Evolutionary conservation across 2,113 vertebrate genomes (phyloP).

Genomic region (Dasypus novemcinctus): DNA sequence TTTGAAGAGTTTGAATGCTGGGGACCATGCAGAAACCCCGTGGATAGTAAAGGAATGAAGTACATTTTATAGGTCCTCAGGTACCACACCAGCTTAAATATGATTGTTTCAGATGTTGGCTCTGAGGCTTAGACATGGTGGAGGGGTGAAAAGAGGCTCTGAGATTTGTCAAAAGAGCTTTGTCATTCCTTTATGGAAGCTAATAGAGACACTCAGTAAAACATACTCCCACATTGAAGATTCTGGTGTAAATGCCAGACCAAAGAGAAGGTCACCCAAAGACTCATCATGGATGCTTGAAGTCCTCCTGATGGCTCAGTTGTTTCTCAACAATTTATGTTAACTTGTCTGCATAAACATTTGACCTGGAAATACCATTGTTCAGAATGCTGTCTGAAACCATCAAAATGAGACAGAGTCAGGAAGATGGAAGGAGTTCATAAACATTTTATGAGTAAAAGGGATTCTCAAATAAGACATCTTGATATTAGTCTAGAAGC

Average conservation of each 20-base stretch:
- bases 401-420: background rate
- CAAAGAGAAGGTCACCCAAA: background rate
- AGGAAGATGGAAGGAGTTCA: background rate
- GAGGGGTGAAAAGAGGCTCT: background rate
- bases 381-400: conserved; percentile 37
- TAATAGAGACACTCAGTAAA: background rate
- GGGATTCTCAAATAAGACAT: background rate
- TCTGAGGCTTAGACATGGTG: conserved; percentile 8
- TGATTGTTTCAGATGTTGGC: conserved; percentile 40
- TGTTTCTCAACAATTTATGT: background rate
- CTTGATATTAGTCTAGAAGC: background rate
- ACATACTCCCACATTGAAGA: background rate
- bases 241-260: conserved; percentile 18
- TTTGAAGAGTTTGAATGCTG: conserved; percentile 49
- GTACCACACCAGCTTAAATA: background rate
- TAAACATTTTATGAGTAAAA: conserved; percentile 24
- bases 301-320: background rate
- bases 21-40: conserved; percentile 46
- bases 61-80: conserved; percentile 54
- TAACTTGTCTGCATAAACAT: background rate
- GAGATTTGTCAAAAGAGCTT: conserved; percentile 16
- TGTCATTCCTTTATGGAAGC: conserved; percentile 9
- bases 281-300: background rate
- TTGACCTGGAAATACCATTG: background rate
- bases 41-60: conserved; percentile 33